These are phyloP conservation scores for Neocloeon triangulifer DNA, from an alignment of 1,140 invertebrate genomes.

Conservation along the genomic window DNA sequence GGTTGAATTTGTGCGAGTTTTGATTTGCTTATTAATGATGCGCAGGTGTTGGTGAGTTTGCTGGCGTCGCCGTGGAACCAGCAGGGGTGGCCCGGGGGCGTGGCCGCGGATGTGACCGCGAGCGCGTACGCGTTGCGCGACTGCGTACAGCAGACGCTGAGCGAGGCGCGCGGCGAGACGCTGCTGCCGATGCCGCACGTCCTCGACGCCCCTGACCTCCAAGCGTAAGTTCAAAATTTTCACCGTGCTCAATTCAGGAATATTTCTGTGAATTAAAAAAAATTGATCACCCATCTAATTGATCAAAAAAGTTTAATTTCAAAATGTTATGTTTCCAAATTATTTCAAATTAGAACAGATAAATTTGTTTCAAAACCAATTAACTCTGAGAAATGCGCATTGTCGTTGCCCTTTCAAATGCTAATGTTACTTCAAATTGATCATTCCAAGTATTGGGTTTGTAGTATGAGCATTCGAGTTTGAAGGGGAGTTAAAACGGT, in stretches of 20 bases:
- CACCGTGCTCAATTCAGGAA: neutral
- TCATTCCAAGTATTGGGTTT: too few relatives aligned
- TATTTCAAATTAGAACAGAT: too few relatives aligned
- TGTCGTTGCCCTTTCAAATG: too few relatives aligned
- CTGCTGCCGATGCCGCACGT: slow-evolving; percentile 56
- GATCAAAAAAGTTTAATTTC: too few relatives aligned
- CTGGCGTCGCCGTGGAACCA: slow-evolving; percentile 44
- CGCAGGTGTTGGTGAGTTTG: slow-evolving; percentile 45
- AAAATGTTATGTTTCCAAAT: too few relatives aligned
- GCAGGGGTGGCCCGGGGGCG: slow-evolving; percentile 46
- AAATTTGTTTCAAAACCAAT: too few relatives aligned
- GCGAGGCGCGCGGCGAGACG: slow-evolving; percentile 37
- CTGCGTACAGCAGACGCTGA: slow-evolving; percentile 42
- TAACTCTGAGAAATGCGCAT: too few relatives aligned
- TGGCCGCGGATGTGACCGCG: slow-evolving; percentile 45
- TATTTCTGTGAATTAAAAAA: too few relatives aligned
- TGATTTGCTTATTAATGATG: slow-evolving; percentile 14
- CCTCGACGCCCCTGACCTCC: slow-evolving; percentile 38
- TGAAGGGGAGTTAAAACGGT: too few relatives aligned
- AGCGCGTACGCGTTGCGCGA: slow-evolving; percentile 52
- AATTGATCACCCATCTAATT: too few relatives aligned
- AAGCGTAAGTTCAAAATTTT: slow-evolving; percentile 21
- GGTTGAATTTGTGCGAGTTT: neutral
- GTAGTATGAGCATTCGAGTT: too few relatives aligned
- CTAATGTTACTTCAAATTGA: too few relatives aligned